Percentiles rank a stretch among this genome's conserved stretches.
These are phyloP conservation scores for pig (Sus scrofa) DNA, from an alignment of 2,113 vertebrate species.

Conservation along the genomic window DNA sequence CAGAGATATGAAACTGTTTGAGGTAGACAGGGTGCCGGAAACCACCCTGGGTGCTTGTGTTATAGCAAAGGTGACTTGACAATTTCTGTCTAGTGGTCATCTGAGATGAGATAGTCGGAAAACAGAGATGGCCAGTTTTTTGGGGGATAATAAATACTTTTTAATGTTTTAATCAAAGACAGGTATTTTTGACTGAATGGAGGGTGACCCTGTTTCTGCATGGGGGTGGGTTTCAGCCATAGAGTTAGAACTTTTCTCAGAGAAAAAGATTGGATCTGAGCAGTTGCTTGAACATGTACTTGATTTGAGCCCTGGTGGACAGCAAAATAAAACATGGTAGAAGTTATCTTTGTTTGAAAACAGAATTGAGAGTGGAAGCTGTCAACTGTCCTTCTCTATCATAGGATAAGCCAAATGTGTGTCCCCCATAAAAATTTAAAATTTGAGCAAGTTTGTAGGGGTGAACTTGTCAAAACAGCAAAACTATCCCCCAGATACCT, in stretches of 20 bases:
- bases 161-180: slow-evolving; percentile 8
- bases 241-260: neutral
- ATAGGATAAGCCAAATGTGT: neutral
- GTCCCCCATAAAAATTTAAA: neutral
- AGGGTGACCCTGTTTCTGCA: neutral
- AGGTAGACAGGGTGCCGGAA: neutral
- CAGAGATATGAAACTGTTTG: neutral
- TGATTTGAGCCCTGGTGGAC: neutral
- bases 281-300: neutral
- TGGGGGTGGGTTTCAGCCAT: neutral
- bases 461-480: slow-evolving; percentile 2
- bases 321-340: slow-evolving; percentile 15
- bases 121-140: neutral
- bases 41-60: neutral
- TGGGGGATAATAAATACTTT: neutral
- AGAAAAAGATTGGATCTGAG: neutral
- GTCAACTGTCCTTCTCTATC: neutral
- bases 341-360: slow-evolving; percentile 33
- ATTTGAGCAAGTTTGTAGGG: neutral
- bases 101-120: neutral
- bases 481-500: neutral
- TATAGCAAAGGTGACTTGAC: neutral
- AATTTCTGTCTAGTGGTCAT: neutral
- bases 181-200: neutral
- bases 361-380: neutral